A percentile compares a stretch with the other conserved stretches of the same genome.
Conservation (phyloP, 2,113 vertebrate species). For the Hyperoodon ampullatus region DNA sequence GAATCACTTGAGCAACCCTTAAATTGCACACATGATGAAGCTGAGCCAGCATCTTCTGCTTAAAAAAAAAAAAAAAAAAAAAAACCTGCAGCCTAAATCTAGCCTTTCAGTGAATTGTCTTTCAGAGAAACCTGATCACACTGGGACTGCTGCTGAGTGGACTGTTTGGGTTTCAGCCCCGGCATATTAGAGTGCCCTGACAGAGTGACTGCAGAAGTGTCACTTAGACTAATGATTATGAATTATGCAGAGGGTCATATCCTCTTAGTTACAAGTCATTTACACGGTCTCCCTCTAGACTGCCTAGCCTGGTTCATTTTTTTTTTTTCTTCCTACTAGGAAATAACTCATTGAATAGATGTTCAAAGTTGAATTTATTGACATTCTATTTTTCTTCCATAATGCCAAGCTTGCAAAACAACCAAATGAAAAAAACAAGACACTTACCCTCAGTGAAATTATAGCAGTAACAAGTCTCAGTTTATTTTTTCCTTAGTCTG, state of each 20-base stretch:
- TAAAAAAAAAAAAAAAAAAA: slow-evolving; percentile 32
- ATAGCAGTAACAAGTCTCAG: neutral
- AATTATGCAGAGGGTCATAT: slow-evolving; percentile 89
- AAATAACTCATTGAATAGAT: slow-evolving; percentile 82
- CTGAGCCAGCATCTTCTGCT: slow-evolving; percentile 85
- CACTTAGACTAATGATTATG: slow-evolving; percentile 89
- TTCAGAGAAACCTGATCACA: slow-evolving; percentile 82
- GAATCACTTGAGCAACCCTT: slow-evolving; percentile 87
- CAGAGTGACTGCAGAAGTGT: slow-evolving; percentile 85
- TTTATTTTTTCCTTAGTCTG: neutral
- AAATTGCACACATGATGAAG: slow-evolving; percentile 85
- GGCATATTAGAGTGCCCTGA: slow-evolving; percentile 70
- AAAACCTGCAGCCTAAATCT: slow-evolving; percentile 58
- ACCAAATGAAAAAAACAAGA: neutral
- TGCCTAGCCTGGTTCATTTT: slow-evolving; percentile 71
- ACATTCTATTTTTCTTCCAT: slow-evolving; percentile 78
- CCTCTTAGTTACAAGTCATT: slow-evolving; percentile 89
- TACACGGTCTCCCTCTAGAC: slow-evolving; percentile 84
- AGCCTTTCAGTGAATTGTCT: slow-evolving; percentile 79
- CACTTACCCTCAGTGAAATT: slow-evolving; percentile 32
- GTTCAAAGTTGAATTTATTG: slow-evolving; percentile 82
- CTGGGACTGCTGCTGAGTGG: slow-evolving; percentile 77
- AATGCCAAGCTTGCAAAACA: slow-evolving; percentile 73
- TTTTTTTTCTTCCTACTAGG: slow-evolving; percentile 68
- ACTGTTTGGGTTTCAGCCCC: slow-evolving; percentile 77